Conservation (phyloP, 1,140 invertebrate species). For the Coptotermes formosanus region DNA sequence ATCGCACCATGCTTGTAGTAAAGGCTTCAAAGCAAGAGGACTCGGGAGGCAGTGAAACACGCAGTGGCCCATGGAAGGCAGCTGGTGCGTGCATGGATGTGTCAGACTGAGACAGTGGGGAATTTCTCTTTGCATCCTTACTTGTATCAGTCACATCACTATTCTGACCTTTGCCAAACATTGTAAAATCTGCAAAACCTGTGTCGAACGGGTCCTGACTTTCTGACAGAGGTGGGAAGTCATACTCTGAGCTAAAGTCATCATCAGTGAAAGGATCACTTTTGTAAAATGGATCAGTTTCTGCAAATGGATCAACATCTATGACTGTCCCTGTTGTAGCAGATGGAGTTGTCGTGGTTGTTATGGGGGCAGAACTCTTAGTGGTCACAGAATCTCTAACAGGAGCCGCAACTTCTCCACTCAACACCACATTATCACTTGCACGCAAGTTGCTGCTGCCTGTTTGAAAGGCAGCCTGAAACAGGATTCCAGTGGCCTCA, state of each 20-base stretch:
- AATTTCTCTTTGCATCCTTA: conserved; percentile 15
- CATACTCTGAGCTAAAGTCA: conserved; percentile 43
- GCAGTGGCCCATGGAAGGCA: conserved; percentile 58
- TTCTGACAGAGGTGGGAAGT: conserved; percentile 40
- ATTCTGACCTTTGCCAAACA: conserved; percentile 26
- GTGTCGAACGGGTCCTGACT: conserved; percentile 62
- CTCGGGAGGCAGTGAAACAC: conserved; percentile 66
- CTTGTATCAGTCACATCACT: conserved; percentile 17
- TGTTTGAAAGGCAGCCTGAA: conserved; percentile 42
- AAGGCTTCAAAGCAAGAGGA: conserved; percentile 25
- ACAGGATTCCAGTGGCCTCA: conserved; percentile 37
- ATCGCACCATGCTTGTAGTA: neutral
- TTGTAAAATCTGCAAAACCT: conserved; percentile 47
- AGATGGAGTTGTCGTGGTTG: neutral
- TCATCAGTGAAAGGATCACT: conserved; percentile 61
- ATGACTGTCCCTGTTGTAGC: neutral
- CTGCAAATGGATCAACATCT: conserved; percentile 62
- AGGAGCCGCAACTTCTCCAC: neutral
- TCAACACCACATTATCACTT: conserved; percentile 11
- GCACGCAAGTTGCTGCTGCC: conserved; percentile 25
- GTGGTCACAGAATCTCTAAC: neutral
- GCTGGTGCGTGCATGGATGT: conserved; percentile 35
- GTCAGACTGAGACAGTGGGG: conserved; percentile 36
- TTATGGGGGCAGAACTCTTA: neutral
- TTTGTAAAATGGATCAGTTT: conserved; percentile 68